Conservation (phyloP, 2,888 invertebrate genomes). For the Argyra leucocephala region DNA sequence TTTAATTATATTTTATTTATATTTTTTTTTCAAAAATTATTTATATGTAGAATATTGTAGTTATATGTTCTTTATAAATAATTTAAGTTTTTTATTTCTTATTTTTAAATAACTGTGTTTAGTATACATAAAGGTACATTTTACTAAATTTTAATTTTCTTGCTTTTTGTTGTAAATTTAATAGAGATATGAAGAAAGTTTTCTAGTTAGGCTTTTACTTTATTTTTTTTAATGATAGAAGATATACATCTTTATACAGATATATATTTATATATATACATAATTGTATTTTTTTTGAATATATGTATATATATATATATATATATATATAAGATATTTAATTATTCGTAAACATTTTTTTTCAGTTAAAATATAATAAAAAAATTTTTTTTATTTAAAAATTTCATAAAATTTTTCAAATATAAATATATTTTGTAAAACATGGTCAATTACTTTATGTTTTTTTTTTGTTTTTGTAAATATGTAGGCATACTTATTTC, state of each 20-base stretch:
- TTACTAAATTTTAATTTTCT: neutral
- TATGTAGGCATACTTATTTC: too few species aligned
- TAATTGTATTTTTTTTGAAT: neutral
- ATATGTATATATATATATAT: neutral
- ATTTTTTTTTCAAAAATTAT: neutral
- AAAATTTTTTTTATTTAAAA: neutral
- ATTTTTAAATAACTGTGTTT: neutral
- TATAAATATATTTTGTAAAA: constrained; percentile 6
- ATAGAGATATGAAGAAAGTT: neutral
- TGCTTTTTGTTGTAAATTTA: neutral
- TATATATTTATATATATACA: neutral
- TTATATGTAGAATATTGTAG: neutral
- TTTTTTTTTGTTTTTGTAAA: too few species aligned
- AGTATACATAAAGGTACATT: neutral
- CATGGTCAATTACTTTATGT: neutral
- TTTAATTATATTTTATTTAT: neutral
- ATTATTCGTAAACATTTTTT: neutral
- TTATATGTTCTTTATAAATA: neutral
- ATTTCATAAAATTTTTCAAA: neutral
- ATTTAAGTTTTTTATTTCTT: neutral
- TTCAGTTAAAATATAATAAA: too few species aligned
- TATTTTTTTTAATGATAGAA: neutral
- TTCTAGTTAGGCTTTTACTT: neutral
- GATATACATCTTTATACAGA: neutral
- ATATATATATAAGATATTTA: neutral